Base-by-base conservation (phyloP, 2,113 vertebrate genomes). In the Megalops atlanticus region DNA sequence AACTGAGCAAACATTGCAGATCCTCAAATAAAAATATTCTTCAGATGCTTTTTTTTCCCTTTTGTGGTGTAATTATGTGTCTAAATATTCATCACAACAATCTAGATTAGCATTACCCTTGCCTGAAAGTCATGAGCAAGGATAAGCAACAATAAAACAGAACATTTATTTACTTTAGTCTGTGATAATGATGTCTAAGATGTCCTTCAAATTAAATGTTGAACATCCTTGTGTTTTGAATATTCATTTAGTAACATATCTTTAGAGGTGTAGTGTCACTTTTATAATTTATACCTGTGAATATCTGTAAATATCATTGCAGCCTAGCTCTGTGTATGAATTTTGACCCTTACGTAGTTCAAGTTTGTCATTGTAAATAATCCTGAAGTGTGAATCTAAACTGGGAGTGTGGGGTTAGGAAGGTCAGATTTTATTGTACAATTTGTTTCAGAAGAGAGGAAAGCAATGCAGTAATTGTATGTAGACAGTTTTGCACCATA, bases 1-100 rank as follows among this genome's bases (percentile, higher is more conserved):
- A 64, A 80, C 72, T 75, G 64, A 81, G 76, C 74, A 76, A 70
- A 81, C 58, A 69, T 41, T 68, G 27, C 72, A 75, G 15, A 64
- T 75, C 80, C 78, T 36, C 78, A 39, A 54, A 54, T 43, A 81
- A 76, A 54, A 64, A 72, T 38, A 75, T 39, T 75, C 74, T 70
- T 36, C 40, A 69, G 80, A 64, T 68, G 39, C 24, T 54, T 81
- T 68, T 72, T 68, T 24, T 38, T 31, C n/a, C n/a, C 58, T 64
- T 64, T 21, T 64, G 58, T 31, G 24, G n/a, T n/a, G 21, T 36
- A 76, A 76, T 69, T 76, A 76, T 31, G 35, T 15, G n/a, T 10
- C 43, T 76, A 76, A 76, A 76, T 70, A 69, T 81, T 45, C 40
- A 69, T 68, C 49, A 68, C 14, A 21, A 31, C 38, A 52, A 35